phyloP scores from a whole-genome alignment of 92 coral and sea anemone species.

The Porites evermanni region DNA sequence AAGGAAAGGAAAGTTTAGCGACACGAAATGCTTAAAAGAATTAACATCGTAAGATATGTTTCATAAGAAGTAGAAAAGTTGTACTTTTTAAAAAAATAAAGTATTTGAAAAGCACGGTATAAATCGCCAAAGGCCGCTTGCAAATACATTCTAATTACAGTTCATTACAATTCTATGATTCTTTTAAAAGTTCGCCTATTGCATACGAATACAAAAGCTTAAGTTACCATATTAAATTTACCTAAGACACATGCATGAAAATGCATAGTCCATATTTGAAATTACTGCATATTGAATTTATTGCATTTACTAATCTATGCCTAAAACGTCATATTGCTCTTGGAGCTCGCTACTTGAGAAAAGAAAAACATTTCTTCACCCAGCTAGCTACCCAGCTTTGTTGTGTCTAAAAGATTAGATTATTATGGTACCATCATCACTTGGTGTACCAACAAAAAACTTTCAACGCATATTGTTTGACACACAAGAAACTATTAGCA shows the following conservation, averaged over 20 bases:
- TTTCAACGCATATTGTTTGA: neutral
- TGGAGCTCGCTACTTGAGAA: neutral
- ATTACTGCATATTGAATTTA: neutral
- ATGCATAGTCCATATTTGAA: neutral
- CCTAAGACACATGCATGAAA: neutral
- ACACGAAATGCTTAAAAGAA: neutral
- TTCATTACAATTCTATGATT: neutral
- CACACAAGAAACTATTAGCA: neutral
- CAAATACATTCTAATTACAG: neutral
- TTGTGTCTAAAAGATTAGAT: neutral
- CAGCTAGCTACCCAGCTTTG: neutral
- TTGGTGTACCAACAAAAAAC: neutral
- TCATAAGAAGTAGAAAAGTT: conserved; percentile 9
- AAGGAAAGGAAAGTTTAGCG: neutral
- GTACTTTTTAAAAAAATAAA: conserved; percentile 7
- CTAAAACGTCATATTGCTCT: neutral
- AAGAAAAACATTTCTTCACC: neutral
- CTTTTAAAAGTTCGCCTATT: neutral
- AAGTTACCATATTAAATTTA: neutral
- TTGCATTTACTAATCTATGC: neutral
- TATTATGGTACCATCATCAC: neutral
- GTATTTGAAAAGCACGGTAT: neutral
- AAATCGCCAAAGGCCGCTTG: neutral
- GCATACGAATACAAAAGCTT: no score
- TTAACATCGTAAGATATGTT: neutral